Percentiles rank a stretch among this genome's conserved stretches.
Conservation (phyloP, 2,113 vertebrate genomes). For the Myiozetetes cayanensis region DNA sequence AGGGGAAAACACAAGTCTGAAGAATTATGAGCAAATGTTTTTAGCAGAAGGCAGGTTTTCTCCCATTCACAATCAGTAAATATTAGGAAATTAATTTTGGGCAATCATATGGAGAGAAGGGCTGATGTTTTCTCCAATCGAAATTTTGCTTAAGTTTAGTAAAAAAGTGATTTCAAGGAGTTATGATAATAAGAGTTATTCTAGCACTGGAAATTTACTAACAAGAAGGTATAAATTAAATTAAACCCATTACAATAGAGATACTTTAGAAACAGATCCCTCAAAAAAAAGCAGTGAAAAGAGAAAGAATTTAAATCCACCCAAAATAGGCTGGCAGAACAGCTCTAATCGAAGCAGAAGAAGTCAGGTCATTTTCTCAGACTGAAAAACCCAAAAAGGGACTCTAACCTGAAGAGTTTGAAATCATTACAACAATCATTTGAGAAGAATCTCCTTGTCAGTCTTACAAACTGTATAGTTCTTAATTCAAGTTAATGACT, state of each 20-base stretch:
- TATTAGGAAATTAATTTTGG: background rate
- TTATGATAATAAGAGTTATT: background rate
- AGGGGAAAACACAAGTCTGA: background rate
- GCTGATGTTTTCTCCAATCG: background rate
- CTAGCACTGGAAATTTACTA: background rate
- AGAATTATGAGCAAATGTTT: background rate
- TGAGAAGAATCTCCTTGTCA: background rate
- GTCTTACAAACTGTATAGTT: background rate
- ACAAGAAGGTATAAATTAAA: background rate
- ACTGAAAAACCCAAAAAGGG: background rate
- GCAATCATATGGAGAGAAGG: background rate
- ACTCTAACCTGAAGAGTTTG: background rate
- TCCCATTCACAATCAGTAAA: background rate
- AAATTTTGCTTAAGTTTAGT: background rate
- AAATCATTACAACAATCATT: background rate
- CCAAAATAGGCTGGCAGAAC: background rate
- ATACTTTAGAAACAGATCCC: background rate
- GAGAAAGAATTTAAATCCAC: background rate
- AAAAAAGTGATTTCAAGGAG: background rate
- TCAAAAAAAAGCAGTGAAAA: background rate
- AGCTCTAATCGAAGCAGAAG: background rate
- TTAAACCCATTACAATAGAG: background rate
- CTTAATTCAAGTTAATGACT: conserved; percentile 26
- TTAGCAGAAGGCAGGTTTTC: background rate
- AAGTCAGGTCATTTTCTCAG: background rate